Evolutionary conservation across 1,140 invertebrate genomes (phyloP).

Genomic region (Heliconius himera): DNA sequence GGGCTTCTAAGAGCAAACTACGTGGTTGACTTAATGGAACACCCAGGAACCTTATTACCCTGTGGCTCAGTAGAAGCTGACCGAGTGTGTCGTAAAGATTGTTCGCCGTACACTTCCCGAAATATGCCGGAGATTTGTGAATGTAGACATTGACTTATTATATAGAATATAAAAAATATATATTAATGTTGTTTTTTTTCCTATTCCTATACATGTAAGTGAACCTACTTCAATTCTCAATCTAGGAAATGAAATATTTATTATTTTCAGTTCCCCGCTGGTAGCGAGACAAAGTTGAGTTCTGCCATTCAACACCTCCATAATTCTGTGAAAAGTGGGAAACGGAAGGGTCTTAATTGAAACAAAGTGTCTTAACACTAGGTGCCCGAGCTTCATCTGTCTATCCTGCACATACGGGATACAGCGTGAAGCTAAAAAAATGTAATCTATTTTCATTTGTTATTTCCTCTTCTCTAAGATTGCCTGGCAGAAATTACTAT

Average conservation of each 20-base stretch:
- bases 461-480: too few species aligned
- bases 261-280: too few species aligned
- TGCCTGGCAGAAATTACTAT: too few species aligned
- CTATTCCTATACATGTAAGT: too few species aligned
- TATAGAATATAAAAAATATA: too few species aligned
- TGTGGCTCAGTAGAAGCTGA: conserved; percentile 39
- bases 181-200: too few species aligned
- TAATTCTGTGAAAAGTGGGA: neutral
- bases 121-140: neutral
- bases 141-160: neutral
- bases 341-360: too few species aligned
- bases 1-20: conserved; percentile 83
- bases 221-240: too few species aligned
- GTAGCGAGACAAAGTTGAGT: too few species aligned
- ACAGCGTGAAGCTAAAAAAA: neutral
- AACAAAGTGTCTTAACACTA: neutral
- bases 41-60: conserved; percentile 68
- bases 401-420: neutral
- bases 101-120: conserved; percentile 51
- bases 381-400: neutral
- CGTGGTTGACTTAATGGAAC: conserved; percentile 83
- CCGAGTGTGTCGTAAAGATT: conserved; percentile 45
- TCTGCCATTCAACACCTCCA: neutral
- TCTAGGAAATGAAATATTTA: neutral
- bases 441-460: too few species aligned